phyloP scores from a whole-genome alignment of 1,140 invertebrate genomes.

The Ptiloglossa arizonensis region DNA sequence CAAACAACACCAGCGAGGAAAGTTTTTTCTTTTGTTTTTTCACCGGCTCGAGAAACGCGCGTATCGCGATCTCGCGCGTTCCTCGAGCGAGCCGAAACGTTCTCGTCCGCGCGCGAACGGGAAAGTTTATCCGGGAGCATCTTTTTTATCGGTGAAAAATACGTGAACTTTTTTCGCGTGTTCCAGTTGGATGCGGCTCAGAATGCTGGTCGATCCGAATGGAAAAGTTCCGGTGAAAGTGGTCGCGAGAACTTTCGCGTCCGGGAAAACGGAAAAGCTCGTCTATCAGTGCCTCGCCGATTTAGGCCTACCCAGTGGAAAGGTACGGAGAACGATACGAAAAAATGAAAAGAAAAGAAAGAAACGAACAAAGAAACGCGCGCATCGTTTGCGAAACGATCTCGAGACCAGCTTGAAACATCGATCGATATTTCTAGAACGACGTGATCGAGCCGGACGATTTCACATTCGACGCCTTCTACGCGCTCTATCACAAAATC shows the following conservation, averaged over 20 bases:
- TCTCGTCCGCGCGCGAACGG: background rate
- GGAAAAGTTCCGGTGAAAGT: constrained; percentile 99
- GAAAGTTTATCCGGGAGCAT: background rate
- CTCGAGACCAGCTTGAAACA: background rate
- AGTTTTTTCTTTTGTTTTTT: no score
- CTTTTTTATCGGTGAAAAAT: constrained; percentile 3
- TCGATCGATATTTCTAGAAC: constrained; percentile 82
- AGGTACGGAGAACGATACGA: constrained; percentile 85
- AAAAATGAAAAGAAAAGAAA: no score
- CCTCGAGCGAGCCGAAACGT: background rate
- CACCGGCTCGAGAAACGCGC: no score
- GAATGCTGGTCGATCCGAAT: constrained; percentile 94
- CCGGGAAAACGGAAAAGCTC: constrained; percentile 98
- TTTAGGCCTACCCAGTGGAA: constrained; percentile 95
- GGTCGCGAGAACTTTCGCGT: constrained; percentile 98
- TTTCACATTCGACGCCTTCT: constrained; percentile 99
- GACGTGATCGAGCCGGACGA: constrained; percentile 97
- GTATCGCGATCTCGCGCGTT: background rate
- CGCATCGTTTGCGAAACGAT: background rate
- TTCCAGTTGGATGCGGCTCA: constrained; percentile 98
- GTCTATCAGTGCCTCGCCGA: constrained; percentile 98
- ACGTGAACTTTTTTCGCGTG: constrained; percentile 26
- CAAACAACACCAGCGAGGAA: background rate
- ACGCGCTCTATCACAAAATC: constrained; percentile 98
- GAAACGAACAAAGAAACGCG: no score